Evolutionary conservation across 2,113 vertebrate species (phyloP), one percentile per base, ranked within the genome.

Genomic region (Indicator indicator): DNA sequence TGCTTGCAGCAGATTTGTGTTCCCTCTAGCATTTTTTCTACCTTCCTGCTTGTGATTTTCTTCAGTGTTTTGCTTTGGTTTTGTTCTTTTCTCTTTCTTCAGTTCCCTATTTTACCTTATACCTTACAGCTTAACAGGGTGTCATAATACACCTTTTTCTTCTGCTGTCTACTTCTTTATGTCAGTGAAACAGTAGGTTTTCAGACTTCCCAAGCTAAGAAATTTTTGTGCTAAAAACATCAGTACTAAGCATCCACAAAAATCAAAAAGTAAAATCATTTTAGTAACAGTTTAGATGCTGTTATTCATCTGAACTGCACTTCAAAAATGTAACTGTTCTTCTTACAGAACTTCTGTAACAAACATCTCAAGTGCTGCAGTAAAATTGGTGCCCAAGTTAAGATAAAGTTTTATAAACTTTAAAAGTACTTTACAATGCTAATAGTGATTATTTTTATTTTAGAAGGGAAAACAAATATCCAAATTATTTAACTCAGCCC

Each of bases 1-100:
- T 95, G 91, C 96, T 96, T 85, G 79, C 90, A 95, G 95, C 92
- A 24, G 65, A 95, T 44, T 97, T 96, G 85, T 96, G 68, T 94
- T 96, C 90, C 93, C 90, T 94, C 91, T 72, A 89, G 77, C 80
- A 83, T 40, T 40, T 92, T 90, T 89, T 82, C 77, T 46, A 82
- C 24, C 70, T 65, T 78, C 82, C 67, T 86, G 54, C 48, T 54
- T 71, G 12, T 63, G 85, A 3, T 65, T 83, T 68, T 68, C 46
- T 92, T 93, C 93, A 6, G 20, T 68, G 18, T 21, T 21, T 19
- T 44, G 42, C 42, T 44, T 44, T 44, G 50, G 50, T 12, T 52
- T 52, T 52, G 23, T 13, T 52, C 23, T 8, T 24, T 32, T 67
- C 12, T 12, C 24, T 52, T 26, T 23, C 54, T 60, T 90, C 85